Evolutionary conservation across 2,888 invertebrate species (phyloP), one percentile per base, ranked within the genome.

Genomic region (Terebella lapidaria): DNA sequence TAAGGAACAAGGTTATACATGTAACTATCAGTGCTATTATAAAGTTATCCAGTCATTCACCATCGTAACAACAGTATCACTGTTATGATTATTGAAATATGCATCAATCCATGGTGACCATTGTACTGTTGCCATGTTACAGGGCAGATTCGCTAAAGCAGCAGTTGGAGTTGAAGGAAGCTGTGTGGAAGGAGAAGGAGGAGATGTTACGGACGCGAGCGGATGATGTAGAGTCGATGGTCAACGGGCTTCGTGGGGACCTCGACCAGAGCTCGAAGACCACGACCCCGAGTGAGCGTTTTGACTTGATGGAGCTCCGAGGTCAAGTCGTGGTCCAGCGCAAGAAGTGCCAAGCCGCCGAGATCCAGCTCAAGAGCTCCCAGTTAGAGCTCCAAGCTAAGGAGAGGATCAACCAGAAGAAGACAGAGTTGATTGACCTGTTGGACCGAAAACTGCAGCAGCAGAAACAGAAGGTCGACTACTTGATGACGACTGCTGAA

Each of bases 401-500:
- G 30, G 24, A 5, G 5, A 49, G 22, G 22, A 52, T 57, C 3
- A 29, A 57, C 24, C 22, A 4, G 3, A 45, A 18, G 20, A 57
- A 57, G 25, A 53, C 26, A n/a, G 51, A 24, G 4, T 29, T 57
- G 3, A 27, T 57, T 24, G 57, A 57, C 22, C 18, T 57, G 52
- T 30, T 54, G 29, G 57, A 53, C 5, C 10, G 15, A 4, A 53
- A 53, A 22, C 27, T 53, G 53, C 10, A 10, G 5, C 26, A 53
- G 22, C 3, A 51, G n/a, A 5, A 46, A 18, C 54, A 56, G 15
- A 54, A 64, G 53, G 57, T 59, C 25, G 56, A 58, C 22, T 53
- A 63, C 2, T 47, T 63, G 52, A 49, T 63, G 35, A 35, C 52
- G 26, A 61, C 59, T 58, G 27, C 56, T 5, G 61, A 63, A 20